Evolutionary conservation across 2,797 vertebrate genomes (phyloP), one percentile per base, ranked within the genome.

Genomic region (Numenius phaeopus): DNA sequence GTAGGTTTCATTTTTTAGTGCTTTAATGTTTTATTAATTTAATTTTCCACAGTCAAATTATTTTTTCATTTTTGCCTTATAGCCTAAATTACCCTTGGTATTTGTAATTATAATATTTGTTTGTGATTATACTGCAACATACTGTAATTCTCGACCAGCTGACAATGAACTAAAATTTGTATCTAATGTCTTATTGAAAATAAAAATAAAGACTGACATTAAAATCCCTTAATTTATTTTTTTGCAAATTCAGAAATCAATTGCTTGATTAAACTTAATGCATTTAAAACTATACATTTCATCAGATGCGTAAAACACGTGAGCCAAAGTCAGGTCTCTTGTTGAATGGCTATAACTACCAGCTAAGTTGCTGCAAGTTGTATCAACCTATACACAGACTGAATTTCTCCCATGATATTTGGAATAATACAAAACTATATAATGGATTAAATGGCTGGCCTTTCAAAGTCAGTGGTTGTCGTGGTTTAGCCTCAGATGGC

Each of bases 21-120:
- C 66, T 91, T 96, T 90, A 96, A 97, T 95, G 85, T 97, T 97
- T 96, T 97, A 97, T 97, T 97, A 97, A 97, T 97, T 96, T 97
- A 96, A 95, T 97, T 92, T 96, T 91, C 81, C 17, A 30, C 50
- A 83, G 49, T 95, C 22, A 94, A 70, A 93, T 96, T 87, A 14
- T 87, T 97, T 97, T 92, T 83, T 77, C 29, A 71, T 90, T 96
- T 96, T 96, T 95, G 23, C 78, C 83, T 94, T 93, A 94, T 90
- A 91, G 58, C 39, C 37, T 96, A 84, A 77, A 92, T 95, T 97
- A 97, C 93, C 89, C 97, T 76, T 95, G 83, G 81, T 93, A 83
- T 96, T 98, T 96, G 57, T 86, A 87, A 96, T 94, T 93, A 79
- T 70, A 71, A 30, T 89, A 89, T 92, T 97, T 96, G 67, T 88